Percentiles rank a stretch among this genome's conserved stretches.
phyloP scores from a whole-genome alignment of 2,113 vertebrate species.

The Hiodon alosoides region DNA sequence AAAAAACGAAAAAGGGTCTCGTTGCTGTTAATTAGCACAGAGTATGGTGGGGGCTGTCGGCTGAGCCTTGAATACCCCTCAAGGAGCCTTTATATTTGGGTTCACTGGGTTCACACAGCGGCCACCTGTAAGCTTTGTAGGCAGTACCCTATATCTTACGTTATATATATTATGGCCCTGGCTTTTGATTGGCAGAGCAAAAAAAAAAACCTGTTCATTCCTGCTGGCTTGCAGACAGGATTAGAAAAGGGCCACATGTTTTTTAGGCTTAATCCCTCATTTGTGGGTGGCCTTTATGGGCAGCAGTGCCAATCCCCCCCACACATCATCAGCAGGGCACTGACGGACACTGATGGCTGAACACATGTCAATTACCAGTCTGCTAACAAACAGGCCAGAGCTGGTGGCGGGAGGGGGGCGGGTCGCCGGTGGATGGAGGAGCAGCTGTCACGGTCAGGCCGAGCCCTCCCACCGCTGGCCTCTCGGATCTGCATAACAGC shows the following conservation, averaged over 20 bases:
- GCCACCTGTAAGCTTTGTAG: too few relatives aligned
- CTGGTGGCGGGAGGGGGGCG: neutral
- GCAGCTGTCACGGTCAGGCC: neutral
- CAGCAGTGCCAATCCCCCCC: conserved; percentile 19
- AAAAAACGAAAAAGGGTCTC: too few relatives aligned
- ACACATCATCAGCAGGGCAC: conserved; percentile 30
- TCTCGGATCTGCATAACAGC: neutral
- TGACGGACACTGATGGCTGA: conserved; percentile 22
- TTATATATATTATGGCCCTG: too few relatives aligned
- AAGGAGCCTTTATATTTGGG: too few relatives aligned
- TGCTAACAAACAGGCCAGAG: conserved; percentile 18
- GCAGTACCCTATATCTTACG: neutral
- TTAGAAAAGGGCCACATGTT: conserved; percentile 13
- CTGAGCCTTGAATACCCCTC: too few relatives aligned
- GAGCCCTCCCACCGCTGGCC: too few relatives aligned
- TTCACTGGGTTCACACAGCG: too few relatives aligned
- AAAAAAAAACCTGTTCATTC: neutral
- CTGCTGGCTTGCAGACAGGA: conserved; percentile 18
- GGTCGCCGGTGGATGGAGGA: neutral
- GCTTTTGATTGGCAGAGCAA: neutral
- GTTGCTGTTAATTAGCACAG: too few relatives aligned
- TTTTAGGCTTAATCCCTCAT: conserved; percentile 7
- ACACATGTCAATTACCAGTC: conserved; percentile 32
- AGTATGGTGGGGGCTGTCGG: too few relatives aligned
- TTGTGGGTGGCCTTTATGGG: conserved; percentile 9